These are phyloP conservation scores for human DNA, from an alignment of 2,113 vertebrate genomes.

Conservation along the genomic window GRCh38 chr1:192905001-192905500, in stretches of 20 bases:
- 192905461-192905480: background rate
- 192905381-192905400: background rate
- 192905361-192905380: background rate
- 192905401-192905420: background rate
- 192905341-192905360: constrained; percentile 3
- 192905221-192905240: background rate
- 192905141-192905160: constrained; percentile 29
- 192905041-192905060: background rate
- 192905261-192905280: background rate
- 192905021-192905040: background rate
- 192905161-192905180: background rate
- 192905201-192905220: background rate
- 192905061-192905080: background rate
- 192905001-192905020: background rate
- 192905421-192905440: background rate
- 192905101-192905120: constrained; percentile 26
- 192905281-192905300: constrained; percentile 41
- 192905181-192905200: background rate
- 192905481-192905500: background rate
- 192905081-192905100: constrained; percentile 5
- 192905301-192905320: background rate
- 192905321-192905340: background rate
- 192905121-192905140: constrained; percentile 47
- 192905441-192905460: background rate
- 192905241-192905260: background rate